phyloP scores from a whole-genome alignment of 2,113 vertebrate species.

The Pollachius pollachius region DNA sequence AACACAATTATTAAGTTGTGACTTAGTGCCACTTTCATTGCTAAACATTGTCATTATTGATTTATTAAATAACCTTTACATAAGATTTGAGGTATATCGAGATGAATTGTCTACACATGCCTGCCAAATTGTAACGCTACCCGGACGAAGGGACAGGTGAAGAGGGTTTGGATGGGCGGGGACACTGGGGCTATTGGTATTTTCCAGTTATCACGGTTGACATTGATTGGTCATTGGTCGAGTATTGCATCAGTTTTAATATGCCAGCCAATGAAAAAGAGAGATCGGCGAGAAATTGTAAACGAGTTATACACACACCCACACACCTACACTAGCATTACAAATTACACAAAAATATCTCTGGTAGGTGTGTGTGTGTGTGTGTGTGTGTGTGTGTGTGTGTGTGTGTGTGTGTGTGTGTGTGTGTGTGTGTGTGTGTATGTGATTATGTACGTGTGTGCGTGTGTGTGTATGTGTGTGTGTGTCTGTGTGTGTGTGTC shows the following conservation, averaged over 20 bases:
- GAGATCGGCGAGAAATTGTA: constrained; percentile 34
- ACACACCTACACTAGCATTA: constrained; percentile 62
- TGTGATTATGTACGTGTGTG: no score
- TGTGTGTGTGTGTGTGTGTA: no score
- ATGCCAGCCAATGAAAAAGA: constrained; percentile 32
- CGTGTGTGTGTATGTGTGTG: no score
- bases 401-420: background rate
- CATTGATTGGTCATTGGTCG: constrained; percentile 24
- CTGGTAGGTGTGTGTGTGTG: constrained; percentile 64
- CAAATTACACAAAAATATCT: constrained; percentile 79
- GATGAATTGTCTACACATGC: constrained; percentile 95
- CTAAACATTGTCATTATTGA: constrained; percentile 72
- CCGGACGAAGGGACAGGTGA: constrained; percentile 58
- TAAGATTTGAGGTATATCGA: constrained; percentile 99
- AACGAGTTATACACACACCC: constrained; percentile 51
- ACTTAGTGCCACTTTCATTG: constrained; percentile 64
- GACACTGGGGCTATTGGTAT: constrained; percentile 25
- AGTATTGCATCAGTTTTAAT: constrained; percentile 14
- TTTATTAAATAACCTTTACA: constrained; percentile 94
- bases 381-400: constrained; percentile 30
- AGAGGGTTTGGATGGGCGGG: constrained; percentile 48
- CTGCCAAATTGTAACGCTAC: constrained; percentile 84
- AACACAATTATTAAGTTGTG: constrained; percentile 82
- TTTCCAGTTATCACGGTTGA: constrained; percentile 21
- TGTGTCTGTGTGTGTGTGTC: no score